Percentiles rank a stretch among this genome's conserved stretches.
phyloP scores from a whole-genome alignment of 2,113 vertebrate species.

The Coregonus clupeaformis region DNA sequence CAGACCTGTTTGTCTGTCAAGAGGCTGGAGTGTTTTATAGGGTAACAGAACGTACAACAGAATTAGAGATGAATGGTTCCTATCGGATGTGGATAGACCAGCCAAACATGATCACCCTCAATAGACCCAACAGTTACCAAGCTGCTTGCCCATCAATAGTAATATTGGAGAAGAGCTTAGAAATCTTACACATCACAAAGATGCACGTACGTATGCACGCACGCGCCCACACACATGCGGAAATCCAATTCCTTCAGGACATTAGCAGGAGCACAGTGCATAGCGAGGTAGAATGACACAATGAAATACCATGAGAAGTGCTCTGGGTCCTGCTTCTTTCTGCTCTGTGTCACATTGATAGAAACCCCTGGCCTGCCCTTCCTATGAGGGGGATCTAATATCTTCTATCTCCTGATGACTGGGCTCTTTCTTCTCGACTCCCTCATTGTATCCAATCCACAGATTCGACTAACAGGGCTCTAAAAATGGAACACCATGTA shows the following conservation, averaged over 20 bases:
- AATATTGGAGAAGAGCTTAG: too few relatives aligned
- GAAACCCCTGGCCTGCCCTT: slow-evolving; percentile 50
- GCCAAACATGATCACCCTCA: slow-evolving; percentile 27
- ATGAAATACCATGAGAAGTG: slow-evolving; percentile 36
- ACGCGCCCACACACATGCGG: too few relatives aligned
- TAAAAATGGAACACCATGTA: slow-evolving; percentile 60
- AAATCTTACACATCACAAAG: too few relatives aligned
- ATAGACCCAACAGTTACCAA: background rate
- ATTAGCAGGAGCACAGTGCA: slow-evolving; percentile 34
- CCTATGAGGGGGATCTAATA: slow-evolving; percentile 64
- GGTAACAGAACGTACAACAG: slow-evolving; percentile 45
- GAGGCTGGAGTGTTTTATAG: slow-evolving; percentile 56
- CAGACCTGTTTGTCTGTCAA: slow-evolving; percentile 58
- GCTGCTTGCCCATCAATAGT: too few relatives aligned
- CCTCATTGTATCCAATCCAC: slow-evolving; percentile 64
- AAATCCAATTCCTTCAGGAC: background rate
- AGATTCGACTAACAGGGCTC: slow-evolving; percentile 67
- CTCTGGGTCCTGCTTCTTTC: slow-evolving; percentile 48
- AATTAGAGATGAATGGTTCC: slow-evolving; percentile 48
- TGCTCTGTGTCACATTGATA: slow-evolving; percentile 68
- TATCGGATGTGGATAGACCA: slow-evolving; percentile 32
- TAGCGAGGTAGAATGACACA: slow-evolving; percentile 38
- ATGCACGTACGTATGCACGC: too few relatives aligned
- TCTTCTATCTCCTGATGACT: slow-evolving; percentile 75
- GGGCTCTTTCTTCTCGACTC: slow-evolving; percentile 58